Percentiles rank a stretch among this genome's conserved stretches.
phyloP scores from a whole-genome alignment of 2,888 invertebrate genomes.

The Tipula confusa region DNA sequence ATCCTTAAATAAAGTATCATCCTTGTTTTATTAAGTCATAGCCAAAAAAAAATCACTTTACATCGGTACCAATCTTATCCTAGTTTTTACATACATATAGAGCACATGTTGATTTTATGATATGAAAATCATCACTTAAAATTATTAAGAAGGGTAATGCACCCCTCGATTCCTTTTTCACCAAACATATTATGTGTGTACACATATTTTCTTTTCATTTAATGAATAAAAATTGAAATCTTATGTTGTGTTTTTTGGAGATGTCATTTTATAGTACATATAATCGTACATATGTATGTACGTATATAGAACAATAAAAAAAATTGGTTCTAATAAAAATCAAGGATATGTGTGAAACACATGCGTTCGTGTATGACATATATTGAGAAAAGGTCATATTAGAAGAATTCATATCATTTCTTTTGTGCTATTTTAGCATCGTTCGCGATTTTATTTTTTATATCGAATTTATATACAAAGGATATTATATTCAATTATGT shows the following conservation, averaged over 20 bases:
- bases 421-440: not conserved
- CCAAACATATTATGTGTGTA: not conserved
- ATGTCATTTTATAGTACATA: not conserved
- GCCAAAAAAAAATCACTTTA: not conserved
- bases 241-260: not conserved
- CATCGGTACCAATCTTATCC: not conserved
- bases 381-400: not conserved
- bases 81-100: not conserved
- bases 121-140: slow-evolving; percentile 7
- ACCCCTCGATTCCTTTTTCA: not conserved
- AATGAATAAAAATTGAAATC: slow-evolving; percentile 12
- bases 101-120: slow-evolving; percentile 9
- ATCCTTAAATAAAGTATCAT: not conserved
- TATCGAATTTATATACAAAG: not conserved
- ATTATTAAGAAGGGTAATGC: not conserved
- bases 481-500: not conserved
- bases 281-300: not conserved
- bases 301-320: not conserved
- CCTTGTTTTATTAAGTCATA: not conserved
- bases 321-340: not conserved
- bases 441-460: not conserved
- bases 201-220: not conserved
- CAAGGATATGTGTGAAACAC: not conserved
- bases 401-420: not conserved
- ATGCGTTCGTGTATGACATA: not conserved